Conservation (phyloP, 2,888 invertebrate genomes). For the Cheilosia impressa region DNA sequence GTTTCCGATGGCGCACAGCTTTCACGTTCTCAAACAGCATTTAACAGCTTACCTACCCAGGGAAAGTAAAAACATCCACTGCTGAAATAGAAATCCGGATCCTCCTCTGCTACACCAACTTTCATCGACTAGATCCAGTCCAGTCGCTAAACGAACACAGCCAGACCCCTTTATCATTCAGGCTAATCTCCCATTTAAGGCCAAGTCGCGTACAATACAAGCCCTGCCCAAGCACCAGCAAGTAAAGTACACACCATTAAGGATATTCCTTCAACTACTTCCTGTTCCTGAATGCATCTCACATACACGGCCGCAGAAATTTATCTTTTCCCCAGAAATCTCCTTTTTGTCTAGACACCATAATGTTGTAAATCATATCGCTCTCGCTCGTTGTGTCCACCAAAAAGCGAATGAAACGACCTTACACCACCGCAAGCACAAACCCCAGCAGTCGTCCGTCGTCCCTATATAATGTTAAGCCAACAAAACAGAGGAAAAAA, state of each 20-base stretch:
- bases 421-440: constrained; percentile 29
- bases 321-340: constrained; percentile 65
- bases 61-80: no score
- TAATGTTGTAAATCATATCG: constrained; percentile 72
- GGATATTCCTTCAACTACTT: constrained; percentile 72
- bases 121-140: background rate
- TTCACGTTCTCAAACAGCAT: no score
- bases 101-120: background rate
- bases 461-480: no score
- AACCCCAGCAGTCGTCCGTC: constrained; percentile 6
- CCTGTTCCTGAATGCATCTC: constrained; percentile 73
- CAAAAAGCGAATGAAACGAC: constrained; percentile 30
- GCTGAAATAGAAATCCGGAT: no score
- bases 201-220: constrained; percentile 64
- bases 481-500: constrained; percentile 4
- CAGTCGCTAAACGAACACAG: background rate
- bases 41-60: no score
- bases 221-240: constrained; percentile 10
- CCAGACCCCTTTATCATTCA: constrained; percentile 25
- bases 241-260: constrained; percentile 61
- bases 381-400: constrained; percentile 45
- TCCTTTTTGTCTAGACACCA: constrained; percentile 73
- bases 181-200: constrained; percentile 66
- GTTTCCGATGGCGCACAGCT: no score
- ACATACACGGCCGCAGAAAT: constrained; percentile 65